Evolutionary conservation across 2,888 invertebrate genomes (phyloP).

Genomic region (Ennomos quercinarius): DNA sequence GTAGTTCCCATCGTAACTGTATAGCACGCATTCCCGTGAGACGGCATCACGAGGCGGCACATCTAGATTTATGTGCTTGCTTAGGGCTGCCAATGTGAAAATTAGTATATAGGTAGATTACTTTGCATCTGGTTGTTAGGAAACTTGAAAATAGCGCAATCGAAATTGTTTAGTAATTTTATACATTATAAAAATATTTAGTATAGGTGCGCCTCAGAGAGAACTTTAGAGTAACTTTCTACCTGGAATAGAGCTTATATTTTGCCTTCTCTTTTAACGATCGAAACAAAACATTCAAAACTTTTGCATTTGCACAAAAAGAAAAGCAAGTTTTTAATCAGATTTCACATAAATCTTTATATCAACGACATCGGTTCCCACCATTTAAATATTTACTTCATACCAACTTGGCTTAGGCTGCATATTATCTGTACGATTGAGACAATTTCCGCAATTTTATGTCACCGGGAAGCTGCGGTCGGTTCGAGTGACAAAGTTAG

Average conservation of each 20-base stretch:
- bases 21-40: slow-evolving; percentile 47
- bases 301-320: too few species aligned
- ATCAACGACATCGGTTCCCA: slow-evolving; percentile 7
- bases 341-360: too few species aligned
- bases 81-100: slow-evolving; percentile 1
- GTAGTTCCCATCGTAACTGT: slow-evolving; percentile 40
- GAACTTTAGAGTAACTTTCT: too few species aligned
- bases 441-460: slow-evolving; percentile 35
- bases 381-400: not conserved
- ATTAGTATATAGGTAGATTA: slow-evolving; percentile 3
- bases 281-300: too few species aligned
- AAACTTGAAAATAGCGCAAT: not conserved
- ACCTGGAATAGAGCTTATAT: too few species aligned
- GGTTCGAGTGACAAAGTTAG: slow-evolving; percentile 11
- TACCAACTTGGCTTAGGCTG: too few species aligned
- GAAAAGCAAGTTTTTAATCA: too few species aligned
- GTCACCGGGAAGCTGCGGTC: slow-evolving; percentile 36
- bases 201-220: too few species aligned
- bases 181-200: too few species aligned
- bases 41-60: slow-evolving; percentile 18
- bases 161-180: too few species aligned
- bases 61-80: slow-evolving; percentile 15
- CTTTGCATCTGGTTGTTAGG: not conserved
- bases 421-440: slow-evolving; percentile 3
- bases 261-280: too few species aligned